phyloP scores from a whole-genome alignment of 2,797 vertebrate species.

The Bryconaethiops microstoma region DNA sequence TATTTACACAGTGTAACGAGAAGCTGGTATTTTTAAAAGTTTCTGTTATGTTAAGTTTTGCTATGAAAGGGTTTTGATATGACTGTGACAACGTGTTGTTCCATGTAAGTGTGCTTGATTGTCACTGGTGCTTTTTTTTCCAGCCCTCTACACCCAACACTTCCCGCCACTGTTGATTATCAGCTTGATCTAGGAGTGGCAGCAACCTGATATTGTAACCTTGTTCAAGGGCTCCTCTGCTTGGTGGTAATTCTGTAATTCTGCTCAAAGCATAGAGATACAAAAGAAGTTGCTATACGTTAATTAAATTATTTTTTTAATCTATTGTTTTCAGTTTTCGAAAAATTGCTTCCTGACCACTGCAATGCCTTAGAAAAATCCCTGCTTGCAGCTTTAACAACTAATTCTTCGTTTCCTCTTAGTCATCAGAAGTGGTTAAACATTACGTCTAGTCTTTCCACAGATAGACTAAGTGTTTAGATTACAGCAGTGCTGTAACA shows the following conservation, averaged over 20 bases:
- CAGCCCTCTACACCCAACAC: background rate
- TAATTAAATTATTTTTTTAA: background rate
- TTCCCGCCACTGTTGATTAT: background rate
- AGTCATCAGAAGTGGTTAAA: background rate
- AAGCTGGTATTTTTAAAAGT: too few relatives aligned
- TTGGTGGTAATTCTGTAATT: background rate
- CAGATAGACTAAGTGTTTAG: background rate
- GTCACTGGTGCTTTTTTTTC: background rate
- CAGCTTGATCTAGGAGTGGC: constrained; percentile 4
- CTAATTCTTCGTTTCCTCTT: background rate
- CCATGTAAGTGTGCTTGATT: background rate
- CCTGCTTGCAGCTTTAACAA: background rate
- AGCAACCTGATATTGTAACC: background rate
- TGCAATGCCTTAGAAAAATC: background rate
- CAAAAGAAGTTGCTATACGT: background rate
- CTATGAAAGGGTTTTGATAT: background rate
- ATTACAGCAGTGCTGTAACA: background rate
- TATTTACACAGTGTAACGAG: too few relatives aligned
- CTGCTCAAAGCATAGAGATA: background rate
- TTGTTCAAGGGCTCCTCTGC: background rate
- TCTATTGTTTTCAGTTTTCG: background rate
- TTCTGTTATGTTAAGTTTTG: too few relatives aligned
- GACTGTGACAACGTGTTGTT: background rate
- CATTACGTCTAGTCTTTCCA: background rate
- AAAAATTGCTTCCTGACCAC: background rate